These are phyloP conservation scores for Cyphomyrus plagiostoma DNA, from an alignment of 2,113 vertebrate genomes.

Conservation along the genomic window DNA sequence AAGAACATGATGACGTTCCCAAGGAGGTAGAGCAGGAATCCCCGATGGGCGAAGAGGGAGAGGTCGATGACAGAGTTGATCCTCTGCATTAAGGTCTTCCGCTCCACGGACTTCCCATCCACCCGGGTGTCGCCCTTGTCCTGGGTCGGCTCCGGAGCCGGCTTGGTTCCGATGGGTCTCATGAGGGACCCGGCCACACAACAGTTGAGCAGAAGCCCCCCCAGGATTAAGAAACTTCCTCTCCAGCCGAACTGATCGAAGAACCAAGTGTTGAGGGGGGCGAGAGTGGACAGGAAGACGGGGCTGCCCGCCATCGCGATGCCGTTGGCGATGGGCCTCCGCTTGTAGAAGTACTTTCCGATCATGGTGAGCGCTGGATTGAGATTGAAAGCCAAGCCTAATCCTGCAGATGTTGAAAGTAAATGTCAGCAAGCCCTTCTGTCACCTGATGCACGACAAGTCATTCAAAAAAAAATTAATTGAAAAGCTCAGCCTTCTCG, in stretches of 20 bases:
- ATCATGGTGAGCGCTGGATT: constrained; percentile 98
- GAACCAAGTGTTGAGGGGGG: constrained; percentile 84
- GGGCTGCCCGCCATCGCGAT: constrained; percentile 96
- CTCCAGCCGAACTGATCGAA: constrained; percentile 85
- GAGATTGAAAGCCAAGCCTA: constrained; percentile 92
- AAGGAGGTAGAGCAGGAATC: constrained; percentile 87
- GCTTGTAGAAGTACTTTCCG: constrained; percentile 91
- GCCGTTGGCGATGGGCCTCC: constrained; percentile 85
- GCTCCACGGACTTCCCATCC: constrained; percentile 39
- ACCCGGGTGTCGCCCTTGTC: constrained; percentile 34
- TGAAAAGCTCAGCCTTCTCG: neutral
- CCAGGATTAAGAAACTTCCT: constrained; percentile 93
- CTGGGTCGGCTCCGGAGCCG: constrained; percentile 41
- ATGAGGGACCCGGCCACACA: constrained; percentile 92
- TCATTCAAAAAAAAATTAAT: neutral
- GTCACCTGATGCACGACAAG: no score
- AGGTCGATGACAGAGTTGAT: constrained; percentile 88
- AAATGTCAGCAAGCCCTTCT: neutral
- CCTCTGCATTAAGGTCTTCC: constrained; percentile 66
- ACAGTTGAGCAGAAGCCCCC: constrained; percentile 85
- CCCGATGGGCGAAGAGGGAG: constrained; percentile 83
- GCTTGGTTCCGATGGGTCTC: constrained; percentile 80
- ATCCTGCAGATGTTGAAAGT: constrained; percentile 55
- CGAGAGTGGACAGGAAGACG: constrained; percentile 88
- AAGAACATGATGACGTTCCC: constrained; percentile 95